phyloP scores from a whole-genome alignment of 2,888 invertebrate species.

The Hirtodrosophila confusa region DNA sequence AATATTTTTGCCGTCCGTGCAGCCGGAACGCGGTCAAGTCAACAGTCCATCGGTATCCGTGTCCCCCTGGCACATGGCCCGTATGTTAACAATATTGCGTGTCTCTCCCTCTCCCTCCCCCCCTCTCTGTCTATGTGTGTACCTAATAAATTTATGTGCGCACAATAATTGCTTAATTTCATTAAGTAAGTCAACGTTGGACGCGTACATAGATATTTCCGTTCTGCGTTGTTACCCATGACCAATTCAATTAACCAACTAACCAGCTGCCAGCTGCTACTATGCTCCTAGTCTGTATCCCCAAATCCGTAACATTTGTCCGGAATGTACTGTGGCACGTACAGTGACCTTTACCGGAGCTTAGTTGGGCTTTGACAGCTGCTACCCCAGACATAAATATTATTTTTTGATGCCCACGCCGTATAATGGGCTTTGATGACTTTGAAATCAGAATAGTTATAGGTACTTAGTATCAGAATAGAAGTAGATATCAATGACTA shows the following conservation, averaged over 20 bases:
- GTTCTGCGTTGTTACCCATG: constrained; percentile 61
- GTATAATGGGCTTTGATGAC: constrained; percentile 31
- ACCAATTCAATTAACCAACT: constrained; percentile 74
- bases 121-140: constrained; percentile 20
- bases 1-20: constrained; percentile 48
- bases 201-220: constrained; percentile 31
- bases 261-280: constrained; percentile 58
- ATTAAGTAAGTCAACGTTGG: constrained; percentile 64
- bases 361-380: constrained; percentile 53
- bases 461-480: too few relatives aligned
- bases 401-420: constrained; percentile 49
- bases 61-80: constrained; percentile 7
- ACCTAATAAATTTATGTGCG: constrained; percentile 69
- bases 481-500: too few relatives aligned
- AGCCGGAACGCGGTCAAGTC: constrained; percentile 57
- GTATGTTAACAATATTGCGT: background rate
- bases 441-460: constrained; percentile 1
- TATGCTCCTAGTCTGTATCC: constrained; percentile 1
- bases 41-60: constrained; percentile 39
- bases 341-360: constrained; percentile 32
- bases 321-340: constrained; percentile 30
- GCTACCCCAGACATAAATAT: constrained; percentile 47
- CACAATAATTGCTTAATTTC: constrained; percentile 75
- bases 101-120: background rate
- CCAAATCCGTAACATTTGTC: constrained; percentile 15